Evolutionary conservation across 1,140 invertebrate species (phyloP).

Genomic region (Drosophila pruinosa): DNA sequence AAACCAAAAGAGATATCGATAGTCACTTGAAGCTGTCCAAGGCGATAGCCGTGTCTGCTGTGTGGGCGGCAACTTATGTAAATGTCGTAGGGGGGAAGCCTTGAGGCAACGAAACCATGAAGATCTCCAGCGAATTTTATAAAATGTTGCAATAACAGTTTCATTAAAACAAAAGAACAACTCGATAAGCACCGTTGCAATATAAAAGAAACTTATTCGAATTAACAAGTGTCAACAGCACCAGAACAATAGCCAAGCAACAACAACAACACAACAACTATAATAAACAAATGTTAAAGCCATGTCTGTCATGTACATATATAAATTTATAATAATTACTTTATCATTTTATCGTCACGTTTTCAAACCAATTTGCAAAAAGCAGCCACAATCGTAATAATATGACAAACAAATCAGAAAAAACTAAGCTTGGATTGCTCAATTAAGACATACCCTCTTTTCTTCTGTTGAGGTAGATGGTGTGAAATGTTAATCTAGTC

Average conservation of each 20-base stretch:
- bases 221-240: slow-evolving; percentile 6
- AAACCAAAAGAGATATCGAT: slow-evolving; percentile 20
- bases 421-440: no score
- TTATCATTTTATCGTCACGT: slow-evolving; percentile 23
- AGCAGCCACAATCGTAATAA: not conserved
- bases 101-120: not conserved
- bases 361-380: slow-evolving; percentile 5
- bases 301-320: not conserved
- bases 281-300: not conserved
- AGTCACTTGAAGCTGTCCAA: slow-evolving; percentile 9
- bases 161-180: not conserved
- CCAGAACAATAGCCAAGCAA: not conserved
- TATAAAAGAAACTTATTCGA: not conserved
- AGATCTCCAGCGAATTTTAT: not conserved
- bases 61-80: slow-evolving; percentile 32
- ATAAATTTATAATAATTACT: no score
- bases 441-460: not conserved
- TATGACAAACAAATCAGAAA: not conserved
- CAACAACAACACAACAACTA: not conserved
- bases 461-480: no score
- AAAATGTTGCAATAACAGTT: slow-evolving; percentile 1
- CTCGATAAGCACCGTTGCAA: not conserved
- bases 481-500: no score
- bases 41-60: not conserved
- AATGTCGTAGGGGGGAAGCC: not conserved